Conservation (phyloP, 2,797 vertebrate genomes). For the Chanos chanos region DNA sequence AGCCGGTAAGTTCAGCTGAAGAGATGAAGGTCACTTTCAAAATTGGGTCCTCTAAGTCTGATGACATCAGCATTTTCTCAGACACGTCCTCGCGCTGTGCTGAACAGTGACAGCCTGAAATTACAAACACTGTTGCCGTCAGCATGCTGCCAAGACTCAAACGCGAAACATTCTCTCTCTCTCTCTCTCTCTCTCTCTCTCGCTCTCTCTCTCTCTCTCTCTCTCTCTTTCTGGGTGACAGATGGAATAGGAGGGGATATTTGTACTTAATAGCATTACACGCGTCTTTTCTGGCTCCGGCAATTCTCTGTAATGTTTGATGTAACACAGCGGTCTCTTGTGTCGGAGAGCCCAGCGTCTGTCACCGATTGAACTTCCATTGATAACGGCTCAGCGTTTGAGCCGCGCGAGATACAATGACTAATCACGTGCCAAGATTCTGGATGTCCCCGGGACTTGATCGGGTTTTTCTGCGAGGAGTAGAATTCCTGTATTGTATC, state of each 20-base stretch:
- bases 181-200: slow-evolving; percentile 69
- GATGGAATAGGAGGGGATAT: slow-evolving; percentile 68
- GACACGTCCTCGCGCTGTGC: too few species aligned
- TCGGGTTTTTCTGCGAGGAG: slow-evolving; percentile 70
- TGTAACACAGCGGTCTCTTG: slow-evolving; percentile 89
- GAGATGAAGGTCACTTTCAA: too few species aligned
- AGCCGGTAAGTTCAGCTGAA: too few species aligned
- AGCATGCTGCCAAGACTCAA: slow-evolving; percentile 80
- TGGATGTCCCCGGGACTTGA: slow-evolving; percentile 88
- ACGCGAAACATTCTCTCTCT: too few species aligned
- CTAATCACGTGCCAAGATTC: slow-evolving; percentile 94
- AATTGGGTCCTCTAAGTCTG: too few species aligned
- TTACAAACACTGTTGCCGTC: slow-evolving; percentile 78
- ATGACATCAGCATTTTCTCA: too few species aligned
- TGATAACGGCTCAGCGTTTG: slow-evolving; percentile 81
- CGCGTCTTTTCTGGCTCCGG: slow-evolving; percentile 94
- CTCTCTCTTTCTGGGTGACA: slow-evolving; percentile 70
- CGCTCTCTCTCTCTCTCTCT: slow-evolving; percentile 23
- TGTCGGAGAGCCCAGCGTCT: slow-evolving; percentile 93
- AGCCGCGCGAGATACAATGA: slow-evolving; percentile 92
- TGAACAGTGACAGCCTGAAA: too few species aligned
- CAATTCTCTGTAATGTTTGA: slow-evolving; percentile 96
- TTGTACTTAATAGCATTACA: slow-evolving; percentile 95
- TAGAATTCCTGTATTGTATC: too few species aligned
- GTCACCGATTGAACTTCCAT: slow-evolving; percentile 97